Base-by-base conservation (phyloP, 2,888 invertebrate genomes). In the Lasioglossum oenotherae region DNA sequence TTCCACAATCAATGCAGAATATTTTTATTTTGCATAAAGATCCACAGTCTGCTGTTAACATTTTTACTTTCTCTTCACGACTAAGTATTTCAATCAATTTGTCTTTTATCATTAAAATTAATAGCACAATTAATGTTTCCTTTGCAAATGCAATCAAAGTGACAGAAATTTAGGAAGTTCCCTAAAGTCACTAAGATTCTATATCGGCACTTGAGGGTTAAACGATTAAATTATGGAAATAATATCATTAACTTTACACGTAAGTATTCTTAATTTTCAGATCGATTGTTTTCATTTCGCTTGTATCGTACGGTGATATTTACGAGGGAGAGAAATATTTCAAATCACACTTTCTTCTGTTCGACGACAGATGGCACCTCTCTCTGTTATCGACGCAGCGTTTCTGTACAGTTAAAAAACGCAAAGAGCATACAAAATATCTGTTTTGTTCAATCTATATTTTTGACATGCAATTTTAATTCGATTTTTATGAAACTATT, bases 291-390 rank as follows among this genome's bases (percentile, higher is more conserved):
- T 67, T 67, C 8, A 2, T 27, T 41, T 31, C 2, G 10, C 12
- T 19, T 27, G 57, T 75, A 31, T 14, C 23, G 14, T 16, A 27
- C 35, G 8, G 0, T 12, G 57, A n/a, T 35, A 12, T 73, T 38
- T 74, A 19, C 69, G 76, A 72, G 82, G 38, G 49, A 76, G 71
- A 19, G 0, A 74, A 41, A 12, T 41, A 49, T 81, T 76, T 49
- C n/a, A 71, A 82, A 31, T 64, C 4, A 1, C 12, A 1, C n/a
- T n/a, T 82, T 31, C 14, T 12, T 4, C 1, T 41, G 2, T 4
- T 10, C 10, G 10, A 16, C 60, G n/a, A 41, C 23, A 72, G 82
- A 41, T 82, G 75, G 31, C 71, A 49, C 10, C 14, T n/a, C 3
- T 16, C 4, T n/a, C n/a, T 41, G 12, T 71, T 71, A 71, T 5